Percentiles rank a stretch among this genome's conserved stretches.
Conservation (phyloP, 1,140 invertebrate genomes). For the Portunus trituberculatus region DNA sequence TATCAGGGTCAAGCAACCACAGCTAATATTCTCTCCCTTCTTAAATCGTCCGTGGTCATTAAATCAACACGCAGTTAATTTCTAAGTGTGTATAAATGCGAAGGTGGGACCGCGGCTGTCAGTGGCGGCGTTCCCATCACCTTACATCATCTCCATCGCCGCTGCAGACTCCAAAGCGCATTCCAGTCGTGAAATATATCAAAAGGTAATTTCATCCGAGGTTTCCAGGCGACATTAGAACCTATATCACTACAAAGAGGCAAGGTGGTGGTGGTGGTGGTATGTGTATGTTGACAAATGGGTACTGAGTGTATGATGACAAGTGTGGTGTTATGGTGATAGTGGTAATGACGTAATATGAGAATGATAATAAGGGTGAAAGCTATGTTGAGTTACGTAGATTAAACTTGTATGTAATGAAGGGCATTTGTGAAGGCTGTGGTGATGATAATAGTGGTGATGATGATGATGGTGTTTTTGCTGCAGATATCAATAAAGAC, state of each 20-base stretch:
- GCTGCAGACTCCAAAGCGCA: too few species aligned
- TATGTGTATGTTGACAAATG: not conserved
- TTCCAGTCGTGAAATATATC: not conserved
- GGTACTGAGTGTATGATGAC: too few species aligned
- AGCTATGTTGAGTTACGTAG: too few species aligned
- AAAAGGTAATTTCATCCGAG: not conserved
- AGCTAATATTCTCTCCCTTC: not conserved
- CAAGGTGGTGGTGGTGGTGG: not conserved
- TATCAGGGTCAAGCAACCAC: not conserved
- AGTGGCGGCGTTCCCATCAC: not conserved
- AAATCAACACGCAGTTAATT: not conserved
- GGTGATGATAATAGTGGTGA: not conserved
- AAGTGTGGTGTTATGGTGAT: too few species aligned
- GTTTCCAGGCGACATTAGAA: not conserved
- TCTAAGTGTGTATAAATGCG: not conserved
- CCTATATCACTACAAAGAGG: not conserved
- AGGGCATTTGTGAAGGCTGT: too few species aligned
- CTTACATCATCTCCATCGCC: not conserved
- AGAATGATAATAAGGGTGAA: too few species aligned
- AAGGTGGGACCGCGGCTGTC: not conserved
- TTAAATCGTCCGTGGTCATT: not conserved
- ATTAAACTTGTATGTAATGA: too few species aligned
- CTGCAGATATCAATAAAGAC: too few species aligned
- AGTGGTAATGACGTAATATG: too few species aligned
- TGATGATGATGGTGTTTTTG: too few species aligned